Evolutionary conservation across 2,797 vertebrate species (phyloP).

Genomic region (Scomberomorus guttatus): DNA sequence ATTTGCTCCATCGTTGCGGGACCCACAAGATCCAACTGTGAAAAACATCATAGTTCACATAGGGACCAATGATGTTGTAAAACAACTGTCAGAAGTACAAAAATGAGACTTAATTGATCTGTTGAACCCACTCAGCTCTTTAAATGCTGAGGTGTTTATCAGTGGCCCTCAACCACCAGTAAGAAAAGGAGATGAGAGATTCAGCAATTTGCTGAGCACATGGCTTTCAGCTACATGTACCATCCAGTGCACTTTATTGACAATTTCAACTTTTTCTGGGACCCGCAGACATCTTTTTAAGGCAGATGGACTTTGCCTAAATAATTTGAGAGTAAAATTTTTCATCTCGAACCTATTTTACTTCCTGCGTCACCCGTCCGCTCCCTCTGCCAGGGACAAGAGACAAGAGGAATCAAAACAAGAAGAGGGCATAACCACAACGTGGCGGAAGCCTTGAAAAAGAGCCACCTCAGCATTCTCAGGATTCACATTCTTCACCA

Average conservation of each 20-base stretch:
- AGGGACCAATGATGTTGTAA: too few species aligned
- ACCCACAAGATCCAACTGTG: slow-evolving; percentile 5
- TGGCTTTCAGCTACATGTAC: neutral
- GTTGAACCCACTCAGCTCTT: neutral
- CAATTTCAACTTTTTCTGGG: neutral
- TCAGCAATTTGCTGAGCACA: neutral
- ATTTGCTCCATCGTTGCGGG: slow-evolving; percentile 23
- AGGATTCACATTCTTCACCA: neutral
- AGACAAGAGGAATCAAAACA: neutral
- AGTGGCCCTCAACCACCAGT: too few species aligned
- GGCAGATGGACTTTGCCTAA: neutral
- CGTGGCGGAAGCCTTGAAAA: neutral
- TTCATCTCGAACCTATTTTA: neutral
- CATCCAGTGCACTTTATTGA: neutral
- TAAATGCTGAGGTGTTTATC: too few species aligned
- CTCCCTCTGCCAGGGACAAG: neutral
- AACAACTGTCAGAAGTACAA: neutral
- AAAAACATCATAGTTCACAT: neutral
- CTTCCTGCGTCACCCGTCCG: neutral
- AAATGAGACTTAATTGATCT: neutral
- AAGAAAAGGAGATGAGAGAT: neutral
- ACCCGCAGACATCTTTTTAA: neutral
- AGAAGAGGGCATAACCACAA: neutral
- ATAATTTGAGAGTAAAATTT: too few species aligned
- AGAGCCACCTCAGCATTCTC: neutral